Conservation (phyloP, 1,140 invertebrate genomes). For the Hyphantria cunea region DNA sequence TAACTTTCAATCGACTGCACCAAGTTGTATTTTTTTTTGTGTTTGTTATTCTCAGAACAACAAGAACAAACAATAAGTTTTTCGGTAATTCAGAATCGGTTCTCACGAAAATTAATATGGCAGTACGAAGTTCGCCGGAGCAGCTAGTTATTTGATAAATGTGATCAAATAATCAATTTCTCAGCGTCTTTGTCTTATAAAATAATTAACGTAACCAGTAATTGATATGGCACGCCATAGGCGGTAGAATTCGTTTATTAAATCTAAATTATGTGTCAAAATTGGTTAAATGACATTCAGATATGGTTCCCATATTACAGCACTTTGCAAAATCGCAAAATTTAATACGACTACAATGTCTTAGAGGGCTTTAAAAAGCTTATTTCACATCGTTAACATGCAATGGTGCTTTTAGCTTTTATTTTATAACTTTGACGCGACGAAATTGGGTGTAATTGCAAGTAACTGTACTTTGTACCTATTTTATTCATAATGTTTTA, state of each 20-base stretch:
- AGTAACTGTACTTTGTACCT: too few relatives aligned
- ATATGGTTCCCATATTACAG: neutral
- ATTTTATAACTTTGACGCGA: conserved; percentile 1
- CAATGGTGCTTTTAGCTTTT: neutral
- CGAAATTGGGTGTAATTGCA: neutral
- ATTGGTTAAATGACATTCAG: conserved; percentile 1
- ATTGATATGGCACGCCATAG: conserved; percentile 27
- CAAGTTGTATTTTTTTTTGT: too few relatives aligned
- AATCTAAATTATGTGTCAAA: conserved; percentile 24
- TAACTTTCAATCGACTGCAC: too few relatives aligned
- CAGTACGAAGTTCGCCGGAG: too few relatives aligned
- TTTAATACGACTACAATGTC: conserved; percentile 1
- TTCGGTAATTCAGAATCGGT: too few relatives aligned
- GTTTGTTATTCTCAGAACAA: too few relatives aligned
- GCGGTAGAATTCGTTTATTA: conserved; percentile 18
- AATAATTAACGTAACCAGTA: conserved; percentile 16
- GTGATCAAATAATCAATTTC: too few relatives aligned
- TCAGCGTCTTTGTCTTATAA: too few relatives aligned
- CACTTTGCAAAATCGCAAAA: conserved; percentile 6
- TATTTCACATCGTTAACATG: conserved; percentile 18
- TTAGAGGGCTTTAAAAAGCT: conserved; percentile 6
- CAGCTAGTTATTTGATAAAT: too few relatives aligned
- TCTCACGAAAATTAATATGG: too few relatives aligned
- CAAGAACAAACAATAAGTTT: too few relatives aligned
- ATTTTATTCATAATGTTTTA: too few relatives aligned